Evolutionary conservation across 2,888 invertebrate species (phyloP).

Genomic region (Lasioglossum villosulum): DNA sequence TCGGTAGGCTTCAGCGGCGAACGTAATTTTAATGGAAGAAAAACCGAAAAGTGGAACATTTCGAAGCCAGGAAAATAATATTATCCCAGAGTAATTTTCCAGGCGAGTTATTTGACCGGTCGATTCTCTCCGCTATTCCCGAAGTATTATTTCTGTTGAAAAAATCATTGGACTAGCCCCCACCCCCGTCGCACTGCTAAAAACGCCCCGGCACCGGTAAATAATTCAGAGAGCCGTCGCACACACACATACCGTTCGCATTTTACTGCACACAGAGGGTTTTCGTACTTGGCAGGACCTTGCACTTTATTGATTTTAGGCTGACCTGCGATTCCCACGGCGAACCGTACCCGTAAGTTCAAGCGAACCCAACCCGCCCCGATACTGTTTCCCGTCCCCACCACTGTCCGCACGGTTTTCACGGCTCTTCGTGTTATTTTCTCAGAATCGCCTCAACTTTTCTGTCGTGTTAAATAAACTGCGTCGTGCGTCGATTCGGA

Average conservation of each 20-base stretch:
- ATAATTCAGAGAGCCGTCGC: conserved; percentile 40
- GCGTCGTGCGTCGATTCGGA: conserved; percentile 14
- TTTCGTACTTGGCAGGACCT: conserved; percentile 65
- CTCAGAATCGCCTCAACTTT: conserved; percentile 12
- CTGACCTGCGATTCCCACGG: conserved; percentile 74
- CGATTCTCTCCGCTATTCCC: neutral
- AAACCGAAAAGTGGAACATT: neutral
- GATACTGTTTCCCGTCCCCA: conserved; percentile 21
- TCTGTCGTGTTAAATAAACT: neutral
- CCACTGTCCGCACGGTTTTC: neutral
- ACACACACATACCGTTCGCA: conserved; percentile 17
- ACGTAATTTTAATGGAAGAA: neutral
- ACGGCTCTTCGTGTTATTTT: conserved; percentile 7
- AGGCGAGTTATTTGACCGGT: neutral
- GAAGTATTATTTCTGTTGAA: neutral
- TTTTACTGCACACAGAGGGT: conserved; percentile 43
- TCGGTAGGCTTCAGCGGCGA: neutral
- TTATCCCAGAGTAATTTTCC: neutral
- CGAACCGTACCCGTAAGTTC: conserved; percentile 50
- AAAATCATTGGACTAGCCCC: neutral
- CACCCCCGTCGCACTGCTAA: neutral
- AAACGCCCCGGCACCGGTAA: neutral
- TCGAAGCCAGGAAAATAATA: neutral
- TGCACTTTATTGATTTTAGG: conserved; percentile 76
- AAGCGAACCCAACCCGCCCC: conserved; percentile 38